These are phyloP conservation scores for Drosophila prostipennis DNA, from an alignment of 2,888 invertebrate genomes.

Conservation along the genomic window DNA sequence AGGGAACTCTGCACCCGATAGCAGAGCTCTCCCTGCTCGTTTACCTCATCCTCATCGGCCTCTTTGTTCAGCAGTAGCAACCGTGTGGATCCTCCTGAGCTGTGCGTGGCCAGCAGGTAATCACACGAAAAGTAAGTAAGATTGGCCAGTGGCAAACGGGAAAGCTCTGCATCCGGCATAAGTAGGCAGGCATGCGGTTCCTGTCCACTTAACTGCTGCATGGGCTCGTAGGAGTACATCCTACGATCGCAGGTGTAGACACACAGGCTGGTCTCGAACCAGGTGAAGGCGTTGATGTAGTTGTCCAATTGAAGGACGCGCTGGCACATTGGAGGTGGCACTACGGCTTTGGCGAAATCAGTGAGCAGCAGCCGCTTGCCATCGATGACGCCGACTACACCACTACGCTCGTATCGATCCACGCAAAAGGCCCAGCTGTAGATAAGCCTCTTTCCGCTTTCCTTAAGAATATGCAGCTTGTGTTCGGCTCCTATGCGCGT, in stretches of 20 bases:
- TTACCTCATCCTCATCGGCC: constrained; percentile 13
- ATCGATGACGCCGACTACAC: constrained; percentile 90
- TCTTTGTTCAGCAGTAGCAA: constrained; percentile 35
- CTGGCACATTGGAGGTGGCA: constrained; percentile 94
- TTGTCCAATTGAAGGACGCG: constrained; percentile 85
- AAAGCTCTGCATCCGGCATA: constrained; percentile 33
- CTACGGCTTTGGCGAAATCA: constrained; percentile 88
- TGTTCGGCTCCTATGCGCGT: constrained; percentile 86
- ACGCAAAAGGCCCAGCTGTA: constrained; percentile 89
- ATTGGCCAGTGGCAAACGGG: constrained; percentile 45
- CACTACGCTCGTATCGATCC: constrained; percentile 85
- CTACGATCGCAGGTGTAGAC: constrained; percentile 66
- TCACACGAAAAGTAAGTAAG: constrained; percentile 33
- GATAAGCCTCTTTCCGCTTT: constrained; percentile 85
- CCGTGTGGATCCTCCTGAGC: constrained; percentile 32
- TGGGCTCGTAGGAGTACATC: constrained; percentile 45
- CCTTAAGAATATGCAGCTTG: constrained; percentile 86
- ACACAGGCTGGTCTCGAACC: constrained; percentile 37
- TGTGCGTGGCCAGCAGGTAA: constrained; percentile 53
- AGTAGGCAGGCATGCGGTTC: constrained; percentile 4
- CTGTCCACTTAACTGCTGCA: background rate
- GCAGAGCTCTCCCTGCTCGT: background rate
- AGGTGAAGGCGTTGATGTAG: constrained; percentile 86
- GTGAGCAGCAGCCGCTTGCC: constrained; percentile 89
- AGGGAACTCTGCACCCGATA: constrained; percentile 40